Evolutionary conservation across 2,113 vertebrate species (phyloP).

Genomic region (Rhombomys opimus): DNA sequence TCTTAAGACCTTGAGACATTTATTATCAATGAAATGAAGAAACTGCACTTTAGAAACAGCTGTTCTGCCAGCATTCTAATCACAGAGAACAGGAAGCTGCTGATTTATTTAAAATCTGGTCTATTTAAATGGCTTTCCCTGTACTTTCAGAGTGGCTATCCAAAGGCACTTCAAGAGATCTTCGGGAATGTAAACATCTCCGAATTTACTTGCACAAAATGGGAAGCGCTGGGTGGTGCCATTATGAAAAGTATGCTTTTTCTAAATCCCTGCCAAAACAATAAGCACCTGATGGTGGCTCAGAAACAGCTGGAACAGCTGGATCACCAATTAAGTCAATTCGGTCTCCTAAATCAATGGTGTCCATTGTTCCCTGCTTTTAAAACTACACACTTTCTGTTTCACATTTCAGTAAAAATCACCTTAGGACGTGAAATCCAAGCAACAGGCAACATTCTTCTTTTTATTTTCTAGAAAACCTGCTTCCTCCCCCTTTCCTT

Average conservation of each 20-base stretch:
- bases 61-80: neutral
- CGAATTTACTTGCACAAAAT: neutral
- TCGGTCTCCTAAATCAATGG: neutral
- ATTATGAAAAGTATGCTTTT: neutral
- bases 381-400: neutral
- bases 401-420: constrained; percentile 44
- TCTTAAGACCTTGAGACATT: neutral
- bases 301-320: neutral
- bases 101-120: neutral
- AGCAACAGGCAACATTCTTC: neutral
- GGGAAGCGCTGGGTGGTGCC: neutral
- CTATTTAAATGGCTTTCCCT: neutral
- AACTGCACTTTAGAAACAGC: neutral
- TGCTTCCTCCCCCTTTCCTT: neutral
- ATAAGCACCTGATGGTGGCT: neutral
- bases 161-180: neutral
- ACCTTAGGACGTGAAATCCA: neutral
- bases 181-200: neutral
- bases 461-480: constrained; percentile 45
- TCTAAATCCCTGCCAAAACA: neutral
- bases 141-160: constrained; percentile 17
- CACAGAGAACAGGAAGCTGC: neutral
- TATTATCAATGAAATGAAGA: neutral
- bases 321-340: neutral
- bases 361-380: neutral